Evolutionary conservation across 2,113 vertebrate species (phyloP).

Genomic region (Megalops atlanticus): DNA sequence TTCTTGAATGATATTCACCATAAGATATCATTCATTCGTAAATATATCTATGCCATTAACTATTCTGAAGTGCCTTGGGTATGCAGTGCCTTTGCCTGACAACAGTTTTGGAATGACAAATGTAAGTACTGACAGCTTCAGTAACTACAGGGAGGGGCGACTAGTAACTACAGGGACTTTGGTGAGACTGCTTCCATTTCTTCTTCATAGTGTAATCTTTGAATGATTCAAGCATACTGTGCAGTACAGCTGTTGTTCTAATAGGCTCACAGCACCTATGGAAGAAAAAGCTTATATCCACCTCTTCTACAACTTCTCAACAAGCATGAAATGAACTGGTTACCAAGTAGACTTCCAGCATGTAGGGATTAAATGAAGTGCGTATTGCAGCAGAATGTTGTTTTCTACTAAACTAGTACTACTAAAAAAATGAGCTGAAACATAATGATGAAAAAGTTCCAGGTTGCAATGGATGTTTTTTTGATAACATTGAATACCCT

Average conservation of each 20-base stretch:
- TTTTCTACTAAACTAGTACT: neutral
- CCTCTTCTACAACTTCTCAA: neutral
- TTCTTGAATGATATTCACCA: neutral
- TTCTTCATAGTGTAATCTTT: neutral
- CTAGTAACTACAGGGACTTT: neutral
- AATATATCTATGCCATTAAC: neutral
- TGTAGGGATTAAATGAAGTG: neutral
- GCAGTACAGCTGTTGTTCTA: neutral
- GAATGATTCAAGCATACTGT: neutral
- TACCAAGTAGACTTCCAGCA: neutral
- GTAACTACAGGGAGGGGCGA: neutral
- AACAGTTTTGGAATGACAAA: neutral
- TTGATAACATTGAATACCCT: neutral
- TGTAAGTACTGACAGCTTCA: neutral
- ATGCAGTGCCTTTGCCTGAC: neutral
- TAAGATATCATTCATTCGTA: neutral
- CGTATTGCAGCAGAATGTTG: neutral
- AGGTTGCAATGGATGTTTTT: neutral
- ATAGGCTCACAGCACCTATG: conserved; percentile 12
- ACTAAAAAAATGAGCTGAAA: neutral
- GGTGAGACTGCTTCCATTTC: conserved; percentile 5
- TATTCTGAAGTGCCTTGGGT: neutral
- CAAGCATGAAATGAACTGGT: neutral
- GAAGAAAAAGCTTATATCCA: neutral
- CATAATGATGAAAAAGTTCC: neutral